Conservation (phyloP, 2,888 invertebrate genomes). For the Drosophila conformis region DNA sequence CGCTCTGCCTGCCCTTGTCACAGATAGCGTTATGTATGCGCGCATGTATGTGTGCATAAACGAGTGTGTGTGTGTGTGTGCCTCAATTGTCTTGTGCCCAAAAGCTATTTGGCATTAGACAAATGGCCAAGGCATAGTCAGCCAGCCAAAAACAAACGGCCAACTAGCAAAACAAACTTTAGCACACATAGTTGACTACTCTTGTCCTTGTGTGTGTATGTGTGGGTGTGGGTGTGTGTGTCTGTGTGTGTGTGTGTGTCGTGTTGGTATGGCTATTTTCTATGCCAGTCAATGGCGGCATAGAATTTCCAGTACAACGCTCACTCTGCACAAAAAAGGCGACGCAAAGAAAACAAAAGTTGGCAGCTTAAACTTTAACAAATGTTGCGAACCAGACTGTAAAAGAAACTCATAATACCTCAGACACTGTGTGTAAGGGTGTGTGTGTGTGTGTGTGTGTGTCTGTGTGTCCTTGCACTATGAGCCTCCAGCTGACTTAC, state of each 20-base stretch:
- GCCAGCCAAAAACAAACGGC: conserved; percentile 53
- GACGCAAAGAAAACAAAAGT: conserved; percentile 56
- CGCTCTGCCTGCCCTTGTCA: conserved; percentile 52
- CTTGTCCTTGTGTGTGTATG: conserved; percentile 2
- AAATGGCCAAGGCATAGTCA: conserved; percentile 55
- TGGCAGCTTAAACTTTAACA: conserved; percentile 59
- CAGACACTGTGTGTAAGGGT: not conserved
- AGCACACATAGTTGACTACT: conserved; percentile 37
- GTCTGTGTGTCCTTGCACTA: not conserved
- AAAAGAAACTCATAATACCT: conserved; percentile 26
- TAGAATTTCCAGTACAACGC: conserved; percentile 63
- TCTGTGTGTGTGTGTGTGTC: not conserved
- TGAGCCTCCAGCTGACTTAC: conserved; percentile 25
- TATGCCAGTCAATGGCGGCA: conserved; percentile 66
- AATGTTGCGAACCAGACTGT: conserved; percentile 60
- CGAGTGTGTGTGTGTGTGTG: conserved; percentile 24
- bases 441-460: conserved; percentile 10
- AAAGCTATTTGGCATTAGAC: conserved; percentile 65
- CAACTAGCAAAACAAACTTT: conserved; percentile 54
- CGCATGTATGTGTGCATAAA: not conserved
- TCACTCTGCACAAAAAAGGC: conserved; percentile 31
- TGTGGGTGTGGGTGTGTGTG: conserved; percentile 8
- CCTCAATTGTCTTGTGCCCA: conserved; percentile 69
- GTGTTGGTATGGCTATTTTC: not conserved
- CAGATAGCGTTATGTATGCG: conserved; percentile 33